Conservation (phyloP, 2,888 invertebrate genomes). For the Myathropa florea region DNA sequence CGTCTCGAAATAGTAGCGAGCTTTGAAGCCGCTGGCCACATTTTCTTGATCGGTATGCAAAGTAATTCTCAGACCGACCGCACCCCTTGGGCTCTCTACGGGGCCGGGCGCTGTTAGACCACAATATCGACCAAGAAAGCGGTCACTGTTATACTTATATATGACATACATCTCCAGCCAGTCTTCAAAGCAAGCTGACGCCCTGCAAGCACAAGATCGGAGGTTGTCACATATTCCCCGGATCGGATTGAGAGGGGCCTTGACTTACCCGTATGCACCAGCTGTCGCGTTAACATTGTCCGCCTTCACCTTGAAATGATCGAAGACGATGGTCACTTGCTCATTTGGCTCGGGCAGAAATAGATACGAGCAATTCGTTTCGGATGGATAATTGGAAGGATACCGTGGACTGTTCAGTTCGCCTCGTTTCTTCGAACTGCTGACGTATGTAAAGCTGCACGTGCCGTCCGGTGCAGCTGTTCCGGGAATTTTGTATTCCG, state of each 20-base stretch:
- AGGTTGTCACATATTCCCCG: neutral
- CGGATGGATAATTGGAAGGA: slow-evolving; percentile 97
- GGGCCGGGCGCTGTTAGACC: slow-evolving; percentile 95
- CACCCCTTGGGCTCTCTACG: slow-evolving; percentile 94
- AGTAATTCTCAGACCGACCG: slow-evolving; percentile 92
- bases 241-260: neutral
- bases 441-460: slow-evolving; percentile 95
- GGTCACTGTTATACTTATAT: slow-evolving; percentile 90
- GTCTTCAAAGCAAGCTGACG: slow-evolving; percentile 92
- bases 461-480: slow-evolving; percentile 95
- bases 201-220: slow-evolving; percentile 80
- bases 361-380: slow-evolving; percentile 95
- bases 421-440: slow-evolving; percentile 92
- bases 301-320: slow-evolving; percentile 94
- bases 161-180: slow-evolving; percentile 97
- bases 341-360: slow-evolving; percentile 93
- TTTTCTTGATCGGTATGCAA: slow-evolving; percentile 93
- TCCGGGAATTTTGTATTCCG: slow-evolving; percentile 96
- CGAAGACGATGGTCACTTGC: slow-evolving; percentile 94
- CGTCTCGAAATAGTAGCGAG: slow-evolving; percentile 95
- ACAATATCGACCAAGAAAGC: slow-evolving; percentile 95
- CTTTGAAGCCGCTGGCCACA: slow-evolving; percentile 97
- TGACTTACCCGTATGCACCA: slow-evolving; percentile 87
- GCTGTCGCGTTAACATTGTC: slow-evolving; percentile 89
- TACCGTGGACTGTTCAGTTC: slow-evolving; percentile 98